Conservation (phyloP, 35 echinoderm and acorn worm species). For the Lytechinus variegatus region DNA sequence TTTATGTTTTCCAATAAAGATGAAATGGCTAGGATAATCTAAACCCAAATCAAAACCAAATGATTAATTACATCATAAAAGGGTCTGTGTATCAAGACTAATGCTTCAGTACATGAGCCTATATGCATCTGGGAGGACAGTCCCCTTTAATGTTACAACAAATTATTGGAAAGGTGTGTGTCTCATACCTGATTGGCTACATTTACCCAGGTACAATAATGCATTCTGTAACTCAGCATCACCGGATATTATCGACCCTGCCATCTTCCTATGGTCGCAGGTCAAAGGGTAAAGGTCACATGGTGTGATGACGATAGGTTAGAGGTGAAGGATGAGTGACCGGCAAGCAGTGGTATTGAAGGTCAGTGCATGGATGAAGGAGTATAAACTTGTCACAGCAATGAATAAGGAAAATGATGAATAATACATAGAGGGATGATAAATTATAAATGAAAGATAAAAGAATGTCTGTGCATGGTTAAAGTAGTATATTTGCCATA, state of each 20-base stretch:
- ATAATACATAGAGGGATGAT: not conserved
- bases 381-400: not conserved
- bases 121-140: too few relatives aligned
- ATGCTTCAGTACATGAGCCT: too few relatives aligned
- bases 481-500: too few relatives aligned
- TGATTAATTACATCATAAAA: too few relatives aligned
- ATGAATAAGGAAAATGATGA: not conserved
- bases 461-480: not conserved
- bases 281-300: not conserved
- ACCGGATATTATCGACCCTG: not conserved
- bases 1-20: too few relatives aligned
- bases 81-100: too few relatives aligned
- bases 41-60: too few relatives aligned
- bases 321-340: not conserved
- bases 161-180: too few relatives aligned
- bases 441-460: not conserved
- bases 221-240: not conserved
- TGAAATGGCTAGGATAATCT: too few relatives aligned
- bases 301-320: not conserved
- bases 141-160: too few relatives aligned
- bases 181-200: not conserved
- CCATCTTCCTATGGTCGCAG: not conserved
- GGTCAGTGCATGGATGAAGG: not conserved
- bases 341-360: not conserved
- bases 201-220: not conserved